Evolutionary conservation across 2,797 vertebrate species (phyloP), one percentile per base, ranked within the genome.

Genomic region (Denticeps clupeoides): DNA sequence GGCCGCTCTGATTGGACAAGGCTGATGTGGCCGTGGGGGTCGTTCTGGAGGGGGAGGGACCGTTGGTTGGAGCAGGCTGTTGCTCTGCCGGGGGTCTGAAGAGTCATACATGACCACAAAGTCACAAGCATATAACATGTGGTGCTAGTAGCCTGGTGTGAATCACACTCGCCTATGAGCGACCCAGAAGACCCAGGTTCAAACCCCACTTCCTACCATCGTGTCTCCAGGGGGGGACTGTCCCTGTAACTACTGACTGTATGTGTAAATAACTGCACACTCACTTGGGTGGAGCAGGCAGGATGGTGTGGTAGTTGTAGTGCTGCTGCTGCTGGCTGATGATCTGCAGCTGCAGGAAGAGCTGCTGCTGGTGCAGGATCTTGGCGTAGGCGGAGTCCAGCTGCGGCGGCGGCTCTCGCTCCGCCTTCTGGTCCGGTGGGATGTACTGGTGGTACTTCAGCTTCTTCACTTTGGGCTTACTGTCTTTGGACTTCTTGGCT

Each of bases 361-460:
- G 88, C 74, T 93, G 91, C 67, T 94, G 91, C 68, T 93, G 89
- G 68, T 93, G 89, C 56, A 94, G 78, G 64, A 91, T 82, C 74
- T 81, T 87, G 79, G 88, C 82, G 1, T 91, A 89, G 43, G 88
- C 85, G 3, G 88, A 88, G 81, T 95, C 89, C 80, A 94, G 81
- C 70, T 81, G 73, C 2, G 84, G 84, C 50, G 84, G 79, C 13
- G 85, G 85, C 55, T 88, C 87, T 58, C 81, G 87, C 60, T 88
- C 88, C 38, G 81, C 82, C 68, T 89, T 93, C 73, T 91, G 90
- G 84, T 96, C 89, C 1, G 91, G 91, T 49, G 89, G 89, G 67
- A 96, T 86, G 75, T 96, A 96, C 74, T 94, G 88, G 65, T 96
- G 91, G 53, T 94, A 96, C 67, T 96, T 96, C 31, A 96, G 74